Evolutionary conservation across 2,113 vertebrate species (phyloP), one percentile per base, ranked within the genome.

Genomic region (Setophaga petechia): DNA sequence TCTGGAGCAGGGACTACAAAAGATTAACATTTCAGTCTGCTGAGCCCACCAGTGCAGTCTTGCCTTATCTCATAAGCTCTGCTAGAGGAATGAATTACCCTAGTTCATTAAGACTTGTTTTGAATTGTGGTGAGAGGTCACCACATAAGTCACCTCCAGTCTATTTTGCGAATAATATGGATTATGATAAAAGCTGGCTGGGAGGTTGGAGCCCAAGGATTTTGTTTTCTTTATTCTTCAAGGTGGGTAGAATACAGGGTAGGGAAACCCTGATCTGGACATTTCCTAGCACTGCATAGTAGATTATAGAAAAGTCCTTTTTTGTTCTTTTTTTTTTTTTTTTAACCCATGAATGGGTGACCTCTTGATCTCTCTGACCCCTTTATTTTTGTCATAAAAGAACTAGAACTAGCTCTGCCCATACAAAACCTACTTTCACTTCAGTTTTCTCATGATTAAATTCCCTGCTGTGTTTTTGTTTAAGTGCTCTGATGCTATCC

Each of bases 71-170:
- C 75, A 58, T 95, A 96, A 96, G 97, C 93, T 95, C 92, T 95
- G 81, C 90, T 11, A 3, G 90, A 89, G 88, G 96, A 95, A 96
- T 96, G 96, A 97, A 97, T 97, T 97, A 94, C 84, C 91, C 87
- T 77, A 97, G 97, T 97, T 97, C 96, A 97, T 97, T 97, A 97
- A 97, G 86, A 94, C 91, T 95, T 62, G 0, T 96, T 96, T 96
- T 93, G 95, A 97, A 93, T 96, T 91, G 95, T 87, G 72, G 86
- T 85, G 78, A 95, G 88, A 95, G 96, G 96, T 97, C 96, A 90
- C 80, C 92, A 63, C 87, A 90, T 83, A 97, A 97, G 95, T 94
- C 96, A 95, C 93, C 92, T 96, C 58, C 52, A 95, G 94, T 92
- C 94, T 96, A 96, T 97, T 97, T 95, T 94, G 84, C 3, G 33